Evolutionary conservation across 1,140 invertebrate species (phyloP), one percentile per base, ranked within the genome.

Genomic region (Lucilia cuprina): DNA sequence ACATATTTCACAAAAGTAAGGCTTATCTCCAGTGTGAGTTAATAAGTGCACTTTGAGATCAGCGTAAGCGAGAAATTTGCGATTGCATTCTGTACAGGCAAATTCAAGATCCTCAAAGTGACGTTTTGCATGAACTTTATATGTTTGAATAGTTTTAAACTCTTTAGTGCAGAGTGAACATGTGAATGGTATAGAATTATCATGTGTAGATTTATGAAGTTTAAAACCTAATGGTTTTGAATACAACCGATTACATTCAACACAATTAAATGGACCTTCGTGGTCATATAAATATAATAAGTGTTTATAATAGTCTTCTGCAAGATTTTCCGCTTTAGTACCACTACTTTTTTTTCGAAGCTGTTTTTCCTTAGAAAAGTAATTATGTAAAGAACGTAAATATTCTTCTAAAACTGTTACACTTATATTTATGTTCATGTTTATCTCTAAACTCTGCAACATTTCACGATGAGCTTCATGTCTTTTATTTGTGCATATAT

Each of bases 1-100:
- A 74, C 87, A 88, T 41, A 88, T 83, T 75, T 88, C 87, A 35
- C 87, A 88, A 49, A 84, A 86, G 70, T 87, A 87, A 30, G 86
- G 84, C 0, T 83, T 78, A 34, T 86, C 86, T 5, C 87, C 85
- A 8, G 85, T 74, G 17, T 88, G 87, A 0, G 74, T 85, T 47
- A 87, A 84, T 55, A 88, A 84, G 65, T 88, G 87, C 9, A 87
- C 84, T 14, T 84, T 84, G 8, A 88, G 85, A 5, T 84, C 83
- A 8, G 83, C 78, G 10, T 80, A 82, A 25, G 35, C 41, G 5
- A 82, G 17, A 21, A 78, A 84, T 30, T 41, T 70, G 17, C 55
- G 82, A 74, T 84, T 65, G 74, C 83, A 84, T 5, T 80, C 34
- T 21, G 78, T 25, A 50, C 83, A 84, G 30, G 25, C 55, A 47